Conservation (phyloP, 2,113 vertebrate genomes). For the Acanthochromis polyacanthus region DNA sequence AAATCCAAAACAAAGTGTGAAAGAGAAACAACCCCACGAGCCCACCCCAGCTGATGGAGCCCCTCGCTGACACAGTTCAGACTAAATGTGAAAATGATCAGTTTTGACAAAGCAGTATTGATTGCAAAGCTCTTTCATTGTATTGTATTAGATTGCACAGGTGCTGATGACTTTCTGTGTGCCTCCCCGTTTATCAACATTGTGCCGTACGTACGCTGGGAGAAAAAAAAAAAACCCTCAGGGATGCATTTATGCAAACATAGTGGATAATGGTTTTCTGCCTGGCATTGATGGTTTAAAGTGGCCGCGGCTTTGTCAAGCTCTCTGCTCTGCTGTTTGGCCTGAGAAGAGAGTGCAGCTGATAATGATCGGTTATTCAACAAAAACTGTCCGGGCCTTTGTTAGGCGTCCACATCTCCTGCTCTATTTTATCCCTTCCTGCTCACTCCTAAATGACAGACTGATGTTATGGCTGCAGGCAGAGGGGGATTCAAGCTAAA, state of each 20-base stretch:
- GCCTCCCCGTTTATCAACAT: background rate
- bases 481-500: background rate
- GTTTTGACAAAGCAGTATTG: background rate
- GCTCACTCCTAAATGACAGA: background rate
- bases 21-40: background rate
- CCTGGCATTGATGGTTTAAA: slow-evolving; percentile 36
- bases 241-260: slow-evolving; percentile 34
- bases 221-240: background rate
- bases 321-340: slow-evolving; percentile 39
- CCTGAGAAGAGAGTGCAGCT: slow-evolving; percentile 35
- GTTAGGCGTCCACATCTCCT: slow-evolving; percentile 1
- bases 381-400: slow-evolving; percentile 38
- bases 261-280: slow-evolving; percentile 32
- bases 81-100: slow-evolving; percentile 14
- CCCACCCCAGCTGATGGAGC: background rate
- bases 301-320: slow-evolving; percentile 31
- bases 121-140: slow-evolving; percentile 7
- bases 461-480: background rate
- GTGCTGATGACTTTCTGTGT: slow-evolving; percentile 1
- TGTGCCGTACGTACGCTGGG: slow-evolving; percentile 15
- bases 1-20: background rate
- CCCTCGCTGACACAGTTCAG: slow-evolving; percentile 7
- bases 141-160: slow-evolving; percentile 10
- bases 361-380: slow-evolving; percentile 62
- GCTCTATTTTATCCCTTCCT: background rate